Conservation (phyloP, 2,113 vertebrate species). For the Oxyura jamaicensis region DNA sequence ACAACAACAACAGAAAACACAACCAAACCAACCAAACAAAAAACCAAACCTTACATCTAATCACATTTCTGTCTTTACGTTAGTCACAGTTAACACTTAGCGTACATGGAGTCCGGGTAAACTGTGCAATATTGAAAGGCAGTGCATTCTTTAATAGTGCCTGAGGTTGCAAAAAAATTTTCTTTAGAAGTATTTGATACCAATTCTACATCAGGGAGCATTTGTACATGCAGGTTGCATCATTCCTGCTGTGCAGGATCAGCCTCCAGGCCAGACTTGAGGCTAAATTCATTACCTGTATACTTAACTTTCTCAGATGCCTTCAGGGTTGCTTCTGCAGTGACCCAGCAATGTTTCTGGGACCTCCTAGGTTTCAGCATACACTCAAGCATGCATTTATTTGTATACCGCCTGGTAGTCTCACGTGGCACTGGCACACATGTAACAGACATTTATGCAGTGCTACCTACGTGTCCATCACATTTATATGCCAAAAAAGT, state of each 20-base stretch:
- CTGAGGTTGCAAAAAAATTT: not conserved
- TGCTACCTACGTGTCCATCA: not conserved
- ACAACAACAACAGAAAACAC: too few species aligned
- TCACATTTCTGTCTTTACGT: not conserved
- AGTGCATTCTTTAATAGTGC: not conserved
- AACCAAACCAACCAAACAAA: too few species aligned
- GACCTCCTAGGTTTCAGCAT: not conserved
- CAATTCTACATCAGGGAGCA: not conserved
- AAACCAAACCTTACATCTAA: not conserved
- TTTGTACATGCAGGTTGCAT: not conserved
- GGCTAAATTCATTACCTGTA: not conserved
- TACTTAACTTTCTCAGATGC: not conserved
- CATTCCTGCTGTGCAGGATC: not conserved
- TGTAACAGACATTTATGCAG: not conserved
- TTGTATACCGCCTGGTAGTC: not conserved
- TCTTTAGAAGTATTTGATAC: not conserved
- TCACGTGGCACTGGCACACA: not conserved
- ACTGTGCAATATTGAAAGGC: not conserved
- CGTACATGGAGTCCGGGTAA: not conserved
- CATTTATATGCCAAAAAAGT: not conserved
- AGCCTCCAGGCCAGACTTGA: not conserved
- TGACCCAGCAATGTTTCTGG: not conserved
- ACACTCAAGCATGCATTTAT: fast-evolving
- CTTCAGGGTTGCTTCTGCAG: not conserved
- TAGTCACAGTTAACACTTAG: not conserved